Base-by-base conservation (phyloP, 92 coral and sea anemone species). In the Metridium senile region DNA sequence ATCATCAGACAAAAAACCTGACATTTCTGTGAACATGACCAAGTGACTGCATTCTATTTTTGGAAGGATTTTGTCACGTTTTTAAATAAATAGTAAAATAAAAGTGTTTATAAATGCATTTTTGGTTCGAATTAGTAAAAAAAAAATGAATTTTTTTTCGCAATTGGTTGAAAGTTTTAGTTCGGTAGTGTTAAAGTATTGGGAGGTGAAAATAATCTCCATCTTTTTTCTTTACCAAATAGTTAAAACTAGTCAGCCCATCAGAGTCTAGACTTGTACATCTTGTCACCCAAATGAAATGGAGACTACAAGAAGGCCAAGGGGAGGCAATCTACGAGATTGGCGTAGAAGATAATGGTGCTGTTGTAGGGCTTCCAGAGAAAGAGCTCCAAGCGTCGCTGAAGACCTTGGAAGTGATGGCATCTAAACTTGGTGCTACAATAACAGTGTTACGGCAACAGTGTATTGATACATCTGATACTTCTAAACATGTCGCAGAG, bases 251-350 rank as follows among this genome's bases (percentile, higher is more conserved):
- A 58, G 97, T 95, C 47, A 92, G 82, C 46, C 99, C 99, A 32
- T 92, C 97, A 20, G 77, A 89, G 19, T 66, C 95, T 61, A 86
- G 99, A 56, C 82, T 95, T 11, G 88, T 87, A 66, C 99, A 95
- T 79, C 86, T 95, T 46, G 92, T 89, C 33, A 95, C 99, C 1
- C 99, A 95, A 78, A 85, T 95, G 90, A 95, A 95, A 76, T 95
- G 99, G 99, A 86, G 99, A 34, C 96, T 95, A 25, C 97, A 95
- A 76, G 99, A 95, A 78, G 99, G 99, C 0, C 97, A 95, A 22
- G 99, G 99, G 28, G 99, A 95, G 74, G 99, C 99, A n/a, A 95
- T 95, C 47, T 95, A 95, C 76, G 97, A 92, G 73, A 95, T 95
- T 70, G 99, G 99, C 22, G 99, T 95, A 18, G 99, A 89, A 52